Conservation (phyloP, 2,113 vertebrate genomes). For the Vidua chalybeata region DNA sequence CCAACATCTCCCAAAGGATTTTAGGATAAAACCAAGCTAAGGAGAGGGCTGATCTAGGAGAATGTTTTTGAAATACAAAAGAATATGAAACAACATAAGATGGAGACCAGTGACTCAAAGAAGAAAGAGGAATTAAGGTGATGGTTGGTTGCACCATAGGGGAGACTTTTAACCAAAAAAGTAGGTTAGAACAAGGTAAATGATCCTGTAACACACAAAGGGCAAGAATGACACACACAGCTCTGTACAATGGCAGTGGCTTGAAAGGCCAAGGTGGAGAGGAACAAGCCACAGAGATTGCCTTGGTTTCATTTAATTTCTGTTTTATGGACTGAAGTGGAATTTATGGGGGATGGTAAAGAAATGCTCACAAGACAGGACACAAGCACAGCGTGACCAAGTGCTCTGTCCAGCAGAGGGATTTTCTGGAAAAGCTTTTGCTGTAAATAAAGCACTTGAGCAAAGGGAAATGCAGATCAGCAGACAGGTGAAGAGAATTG, state of each 20-base stretch:
- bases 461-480: neutral
- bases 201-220: neutral
- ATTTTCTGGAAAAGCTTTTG: neutral
- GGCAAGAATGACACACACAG: neutral
- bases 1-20: neutral
- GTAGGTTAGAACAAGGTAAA: neutral
- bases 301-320: neutral
- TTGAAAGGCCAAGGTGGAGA: neutral
- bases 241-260: neutral
- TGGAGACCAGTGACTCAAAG: neutral
- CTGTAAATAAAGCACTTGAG: neutral
- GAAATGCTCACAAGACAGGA: neutral
- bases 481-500: neutral
- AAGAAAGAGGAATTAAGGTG: neutral
- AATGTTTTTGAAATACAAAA: neutral
- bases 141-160: neutral
- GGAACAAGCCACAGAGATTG: neutral
- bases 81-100: neutral
- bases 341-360: neutral
- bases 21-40: neutral
- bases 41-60: neutral
- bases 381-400: neutral
- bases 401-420: neutral
- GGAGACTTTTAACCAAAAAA: neutral
- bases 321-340: neutral